Conservation (phyloP, 2,113 vertebrate species). For the Alectura lathami region DNA sequence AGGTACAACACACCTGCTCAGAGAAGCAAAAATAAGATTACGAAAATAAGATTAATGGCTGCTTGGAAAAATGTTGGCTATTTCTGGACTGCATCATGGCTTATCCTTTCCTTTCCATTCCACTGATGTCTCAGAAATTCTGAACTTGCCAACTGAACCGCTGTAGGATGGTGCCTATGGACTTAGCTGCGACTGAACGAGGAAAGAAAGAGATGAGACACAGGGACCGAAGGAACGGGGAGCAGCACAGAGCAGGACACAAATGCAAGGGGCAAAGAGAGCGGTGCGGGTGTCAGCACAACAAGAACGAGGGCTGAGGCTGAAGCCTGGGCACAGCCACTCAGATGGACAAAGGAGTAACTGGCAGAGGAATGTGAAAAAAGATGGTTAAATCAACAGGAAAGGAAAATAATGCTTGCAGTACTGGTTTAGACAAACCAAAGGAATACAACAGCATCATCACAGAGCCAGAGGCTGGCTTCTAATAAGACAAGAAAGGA, state of each 20-base stretch:
- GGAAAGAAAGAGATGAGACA: background rate
- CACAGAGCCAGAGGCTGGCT: background rate
- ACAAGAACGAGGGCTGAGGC: background rate
- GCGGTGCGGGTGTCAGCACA: background rate
- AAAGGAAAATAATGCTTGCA: background rate
- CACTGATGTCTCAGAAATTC: background rate
- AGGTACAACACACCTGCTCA: fast-evolving
- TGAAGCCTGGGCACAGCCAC: background rate
- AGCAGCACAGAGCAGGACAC: background rate
- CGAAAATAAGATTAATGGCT: fast-evolving
- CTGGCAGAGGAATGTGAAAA: background rate
- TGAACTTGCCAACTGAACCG: background rate
- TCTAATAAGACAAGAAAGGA: background rate
- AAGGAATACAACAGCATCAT: background rate
- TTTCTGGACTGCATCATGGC: background rate
- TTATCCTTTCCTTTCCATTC: background rate
- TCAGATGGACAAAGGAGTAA: background rate
- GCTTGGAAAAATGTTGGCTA: background rate
- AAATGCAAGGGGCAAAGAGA: background rate
- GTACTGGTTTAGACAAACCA: background rate
- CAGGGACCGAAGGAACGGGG: fast-evolving
- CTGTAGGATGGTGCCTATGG: fast-evolving
- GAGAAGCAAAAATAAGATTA: background rate
- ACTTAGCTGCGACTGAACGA: background rate
- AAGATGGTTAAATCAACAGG: background rate